A percentile compares a stretch with the other conserved stretches of the same genome.
Conservation (phyloP, 2,113 vertebrate species). For the Turnix velox region DNA sequence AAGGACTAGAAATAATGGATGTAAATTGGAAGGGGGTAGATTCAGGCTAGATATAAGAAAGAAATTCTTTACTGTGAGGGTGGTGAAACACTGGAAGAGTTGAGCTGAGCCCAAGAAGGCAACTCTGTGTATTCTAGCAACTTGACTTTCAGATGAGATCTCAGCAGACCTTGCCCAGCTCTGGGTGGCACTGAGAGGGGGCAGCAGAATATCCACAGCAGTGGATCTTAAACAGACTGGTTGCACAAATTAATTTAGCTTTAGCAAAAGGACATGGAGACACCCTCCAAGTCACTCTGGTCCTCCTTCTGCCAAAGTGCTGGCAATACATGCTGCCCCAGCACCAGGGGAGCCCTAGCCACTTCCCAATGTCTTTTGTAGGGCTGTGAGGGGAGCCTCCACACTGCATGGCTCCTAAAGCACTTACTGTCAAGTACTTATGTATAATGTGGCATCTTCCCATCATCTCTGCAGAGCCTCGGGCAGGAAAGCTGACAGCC, state of each 20-base stretch:
- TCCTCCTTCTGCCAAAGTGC: background rate
- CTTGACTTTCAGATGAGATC: background rate
- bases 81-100: too few relatives aligned
- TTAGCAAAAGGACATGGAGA: background rate
- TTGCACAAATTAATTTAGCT: background rate
- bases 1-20: too few relatives aligned
- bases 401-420: accelerated
- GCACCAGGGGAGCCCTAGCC: background rate
- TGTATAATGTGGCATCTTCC: accelerated
- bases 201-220: background rate
- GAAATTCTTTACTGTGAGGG: too few relatives aligned
- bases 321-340: background rate
- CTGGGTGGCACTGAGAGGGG: background rate
- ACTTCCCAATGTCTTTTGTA: background rate
- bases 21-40: too few relatives aligned
- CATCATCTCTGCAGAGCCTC: background rate
- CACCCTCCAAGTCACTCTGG: background rate
- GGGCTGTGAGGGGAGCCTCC: background rate
- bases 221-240: background rate
- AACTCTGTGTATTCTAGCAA: background rate
- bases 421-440: background rate
- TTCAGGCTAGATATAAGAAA: too few relatives aligned
- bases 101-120: background rate
- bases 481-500: background rate
- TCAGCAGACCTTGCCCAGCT: background rate